A percentile compares a stretch with the other conserved stretches of the same genome.
phyloP scores from a whole-genome alignment of 2,797 vertebrate genomes.

The Trachops cirrhosus region DNA sequence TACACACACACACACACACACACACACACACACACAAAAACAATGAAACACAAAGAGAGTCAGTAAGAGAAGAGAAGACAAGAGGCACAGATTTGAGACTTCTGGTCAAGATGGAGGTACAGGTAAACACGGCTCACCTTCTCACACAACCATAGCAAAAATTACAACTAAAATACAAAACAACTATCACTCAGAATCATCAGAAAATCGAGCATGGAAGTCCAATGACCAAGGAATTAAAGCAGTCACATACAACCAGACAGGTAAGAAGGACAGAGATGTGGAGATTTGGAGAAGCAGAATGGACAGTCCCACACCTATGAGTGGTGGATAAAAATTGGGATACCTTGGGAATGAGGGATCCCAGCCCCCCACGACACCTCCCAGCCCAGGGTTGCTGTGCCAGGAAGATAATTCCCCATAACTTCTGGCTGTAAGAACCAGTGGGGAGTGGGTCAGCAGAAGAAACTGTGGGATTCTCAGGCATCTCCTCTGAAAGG shows the following conservation, averaged over 20 bases:
- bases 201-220: neutral
- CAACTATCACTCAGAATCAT: neutral
- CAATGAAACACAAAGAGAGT: neutral
- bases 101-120: neutral
- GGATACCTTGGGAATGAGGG: neutral
- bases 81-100: neutral
- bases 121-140: neutral
- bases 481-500: neutral
- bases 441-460: neutral
- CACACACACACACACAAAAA: neutral
- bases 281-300: neutral
- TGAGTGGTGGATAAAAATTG: neutral
- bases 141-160: neutral
- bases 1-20: neutral
- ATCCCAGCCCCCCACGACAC: neutral
- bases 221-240: neutral
- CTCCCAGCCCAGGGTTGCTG: neutral
- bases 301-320: neutral
- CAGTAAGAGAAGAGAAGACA: neutral
- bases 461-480: neutral
- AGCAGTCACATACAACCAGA: neutral
- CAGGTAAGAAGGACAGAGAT: neutral
- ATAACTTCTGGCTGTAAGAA: neutral
- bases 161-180: neutral
- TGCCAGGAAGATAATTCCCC: neutral